Base-by-base conservation (phyloP, 2,797 vertebrate genomes). In the Sternotherus odoratus region DNA sequence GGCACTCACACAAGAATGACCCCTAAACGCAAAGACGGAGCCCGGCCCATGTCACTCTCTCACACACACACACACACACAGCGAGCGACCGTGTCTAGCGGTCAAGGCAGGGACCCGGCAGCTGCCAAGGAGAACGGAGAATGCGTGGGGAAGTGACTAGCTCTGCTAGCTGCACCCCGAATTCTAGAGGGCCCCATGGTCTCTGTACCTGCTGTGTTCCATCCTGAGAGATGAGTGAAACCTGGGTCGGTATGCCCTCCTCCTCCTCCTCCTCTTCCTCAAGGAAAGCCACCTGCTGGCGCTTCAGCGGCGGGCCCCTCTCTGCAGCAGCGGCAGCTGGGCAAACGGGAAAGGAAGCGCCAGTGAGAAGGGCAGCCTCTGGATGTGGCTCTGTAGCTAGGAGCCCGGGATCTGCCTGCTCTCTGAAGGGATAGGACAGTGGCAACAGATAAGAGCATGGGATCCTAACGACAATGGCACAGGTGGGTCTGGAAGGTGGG, bases 151-250 rank as follows among this genome's bases (percentile, higher is more conserved):
- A 6, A 74, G 36, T 69, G n/a, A 46, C 21, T 74, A 21, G 51
- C 28, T 72, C 50, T 10, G 43, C 1, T 57, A 78, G 83, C 24
- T 60, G 26, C 15, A 43, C 19, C 57, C 11, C 17, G 30, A 7
- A 1, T 4, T 43, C 50, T 48, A 54, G 53, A 91, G 21, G 77
- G 26, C 53, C 21, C 79, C 26, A 3, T 26, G 0, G 1, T 24
- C 56, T 83, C 91, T 57, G 6, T 98, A 98, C 98, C 98, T 98
- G 98, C 89, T 98, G 98, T 84, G 97, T 93, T 50, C 97, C 98
- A 81, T 97, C 98, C 92, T 98, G 97, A 92, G 98, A 97, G 87
- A 98, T 96, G 88, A 98, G 95, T 0, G 97, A 97, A 93, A 98
- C 97, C 91, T 98, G 98, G 1, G 94, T 69, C n/a, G 97, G 86